Percentiles rank a stretch among this genome's conserved stretches.
These are phyloP conservation scores for Artibeus jamaicensis DNA, from an alignment of 2,797 vertebrate species.

Conservation along the genomic window DNA sequence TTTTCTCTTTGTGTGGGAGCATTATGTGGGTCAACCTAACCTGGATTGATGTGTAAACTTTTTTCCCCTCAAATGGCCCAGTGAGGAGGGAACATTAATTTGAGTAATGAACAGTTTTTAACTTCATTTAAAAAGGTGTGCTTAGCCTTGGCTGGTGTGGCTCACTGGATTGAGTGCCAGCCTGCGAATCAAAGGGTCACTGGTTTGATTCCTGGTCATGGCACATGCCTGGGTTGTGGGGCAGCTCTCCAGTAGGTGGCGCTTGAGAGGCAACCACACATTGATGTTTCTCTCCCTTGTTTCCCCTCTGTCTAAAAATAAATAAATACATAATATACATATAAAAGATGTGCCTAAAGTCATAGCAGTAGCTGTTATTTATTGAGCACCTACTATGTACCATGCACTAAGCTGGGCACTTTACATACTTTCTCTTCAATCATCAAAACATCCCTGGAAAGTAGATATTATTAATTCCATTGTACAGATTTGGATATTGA, in stretches of 20 bases:
- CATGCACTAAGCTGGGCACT: background rate
- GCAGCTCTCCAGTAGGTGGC: too few species aligned
- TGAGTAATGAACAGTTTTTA: constrained; percentile 2
- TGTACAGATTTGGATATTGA: background rate
- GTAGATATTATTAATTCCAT: background rate
- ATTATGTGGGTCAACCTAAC: background rate
- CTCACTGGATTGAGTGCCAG: too few species aligned
- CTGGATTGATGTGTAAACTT: background rate
- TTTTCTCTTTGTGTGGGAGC: background rate
- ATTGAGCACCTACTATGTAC: background rate
- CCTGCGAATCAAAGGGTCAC: too few species aligned
- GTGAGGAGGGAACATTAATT: background rate
- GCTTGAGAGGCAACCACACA: too few species aligned
- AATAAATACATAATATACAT: too few species aligned
- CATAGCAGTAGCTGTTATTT: background rate
- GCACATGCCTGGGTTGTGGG: too few species aligned
- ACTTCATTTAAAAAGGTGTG: background rate
- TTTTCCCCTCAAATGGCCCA: background rate
- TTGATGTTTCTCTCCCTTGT: too few species aligned
- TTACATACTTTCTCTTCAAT: background rate
- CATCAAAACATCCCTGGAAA: background rate
- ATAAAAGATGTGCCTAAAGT: background rate
- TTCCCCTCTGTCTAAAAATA: too few species aligned
- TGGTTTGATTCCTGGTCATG: too few species aligned
- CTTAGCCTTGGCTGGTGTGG: background rate